These are phyloP conservation scores for Coptodon bakossiorum DNA, from an alignment of 2,113 vertebrate genomes.

Conservation along the genomic window DNA sequence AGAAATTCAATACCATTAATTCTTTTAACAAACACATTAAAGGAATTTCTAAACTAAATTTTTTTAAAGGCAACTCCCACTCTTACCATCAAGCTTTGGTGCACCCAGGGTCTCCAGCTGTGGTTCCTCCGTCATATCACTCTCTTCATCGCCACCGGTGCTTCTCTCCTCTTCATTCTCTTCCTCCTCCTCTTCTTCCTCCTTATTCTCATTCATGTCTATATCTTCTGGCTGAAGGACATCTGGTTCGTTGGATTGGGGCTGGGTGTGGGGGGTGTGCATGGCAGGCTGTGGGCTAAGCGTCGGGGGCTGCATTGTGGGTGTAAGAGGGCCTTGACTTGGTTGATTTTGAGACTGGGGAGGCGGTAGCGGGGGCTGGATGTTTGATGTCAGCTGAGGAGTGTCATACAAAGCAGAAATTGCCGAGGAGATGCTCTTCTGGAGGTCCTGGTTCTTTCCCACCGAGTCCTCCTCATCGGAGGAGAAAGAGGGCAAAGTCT, in stretches of 20 bases:
- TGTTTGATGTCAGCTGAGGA: conserved; percentile 71
- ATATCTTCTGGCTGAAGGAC: conserved; percentile 58
- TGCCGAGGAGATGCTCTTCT: conserved; percentile 91
- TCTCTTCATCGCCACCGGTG: conserved; percentile 33
- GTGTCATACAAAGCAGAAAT: conserved; percentile 91
- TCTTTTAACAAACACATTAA: background rate
- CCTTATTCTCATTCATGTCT: conserved; percentile 45
- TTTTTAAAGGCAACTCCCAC: background rate
- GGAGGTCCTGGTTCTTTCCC: conserved; percentile 90
- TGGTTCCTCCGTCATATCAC: conserved; percentile 32
- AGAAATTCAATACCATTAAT: background rate
- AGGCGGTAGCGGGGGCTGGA: conserved; percentile 41
- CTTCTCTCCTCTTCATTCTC: conserved; percentile 41
- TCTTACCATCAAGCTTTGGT: conserved; percentile 60
- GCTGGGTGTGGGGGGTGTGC: conserved; percentile 47
- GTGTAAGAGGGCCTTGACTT: conserved; percentile 46
- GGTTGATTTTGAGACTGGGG: conserved; percentile 54
- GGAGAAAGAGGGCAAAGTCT: conserved; percentile 89
- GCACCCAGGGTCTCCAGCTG: conserved; percentile 59
- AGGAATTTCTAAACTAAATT: background rate
- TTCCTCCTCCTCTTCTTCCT: conserved; percentile 36
- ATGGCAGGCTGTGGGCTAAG: conserved; percentile 60
- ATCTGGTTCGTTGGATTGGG: conserved; percentile 55
- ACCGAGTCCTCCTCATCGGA: conserved; percentile 91
- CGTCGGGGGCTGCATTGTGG: conserved; percentile 48